Evolutionary conservation across 64 coral and sea anemone species (phyloP).

Genomic region (Montipora capricornis): DNA sequence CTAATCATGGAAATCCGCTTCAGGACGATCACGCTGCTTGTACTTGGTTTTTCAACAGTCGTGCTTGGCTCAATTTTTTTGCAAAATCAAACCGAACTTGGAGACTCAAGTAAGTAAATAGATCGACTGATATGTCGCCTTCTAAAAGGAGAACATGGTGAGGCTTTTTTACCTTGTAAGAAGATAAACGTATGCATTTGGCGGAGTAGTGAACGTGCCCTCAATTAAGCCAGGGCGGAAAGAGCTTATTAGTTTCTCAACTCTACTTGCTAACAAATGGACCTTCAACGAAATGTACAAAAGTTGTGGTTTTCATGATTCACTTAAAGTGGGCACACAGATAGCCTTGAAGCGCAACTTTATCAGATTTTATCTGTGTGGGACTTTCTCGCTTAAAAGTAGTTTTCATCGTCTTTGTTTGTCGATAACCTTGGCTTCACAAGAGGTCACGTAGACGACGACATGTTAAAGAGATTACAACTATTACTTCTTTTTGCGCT

Average conservation of each 20-base stretch:
- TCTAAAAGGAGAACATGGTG: too few relatives aligned
- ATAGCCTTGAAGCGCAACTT: background rate
- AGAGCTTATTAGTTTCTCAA: too few relatives aligned
- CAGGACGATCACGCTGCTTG: background rate
- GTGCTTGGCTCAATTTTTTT: background rate
- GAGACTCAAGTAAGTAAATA: background rate
- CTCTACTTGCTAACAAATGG: too few relatives aligned
- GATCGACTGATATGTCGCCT: too few relatives aligned
- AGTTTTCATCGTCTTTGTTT: too few relatives aligned
- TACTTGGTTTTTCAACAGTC: background rate
- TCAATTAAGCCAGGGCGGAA: too few relatives aligned
- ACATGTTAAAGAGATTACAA: too few relatives aligned
- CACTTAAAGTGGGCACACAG: background rate
- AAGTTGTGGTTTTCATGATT: background rate
- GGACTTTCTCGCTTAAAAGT: background rate
- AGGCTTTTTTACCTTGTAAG: background rate
- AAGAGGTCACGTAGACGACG: background rate
- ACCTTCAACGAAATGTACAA: background rate
- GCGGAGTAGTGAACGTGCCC: too few relatives aligned
- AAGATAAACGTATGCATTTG: too few relatives aligned
- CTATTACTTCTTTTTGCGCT: too few relatives aligned
- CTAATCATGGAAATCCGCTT: background rate
- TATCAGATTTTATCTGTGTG: background rate
- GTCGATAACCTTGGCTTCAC: background rate
- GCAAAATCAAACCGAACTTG: background rate